These are phyloP conservation scores for Tachysurus fulvidraco DNA, from an alignment of 2,113 vertebrate genomes.

Conservation along the genomic window DNA sequence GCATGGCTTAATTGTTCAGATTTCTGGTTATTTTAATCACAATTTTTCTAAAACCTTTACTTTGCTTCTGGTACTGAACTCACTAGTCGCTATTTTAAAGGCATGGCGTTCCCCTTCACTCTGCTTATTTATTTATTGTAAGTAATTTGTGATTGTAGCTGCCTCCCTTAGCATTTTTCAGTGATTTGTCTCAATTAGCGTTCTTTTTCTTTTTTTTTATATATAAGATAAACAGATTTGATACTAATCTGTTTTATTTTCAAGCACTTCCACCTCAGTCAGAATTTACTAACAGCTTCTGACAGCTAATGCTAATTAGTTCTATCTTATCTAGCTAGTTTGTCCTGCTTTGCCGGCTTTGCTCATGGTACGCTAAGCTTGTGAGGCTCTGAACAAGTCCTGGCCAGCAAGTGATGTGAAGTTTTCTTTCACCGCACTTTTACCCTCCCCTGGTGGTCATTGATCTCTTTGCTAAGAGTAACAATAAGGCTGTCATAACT, in stretches of 20 bases:
- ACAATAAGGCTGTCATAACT: slow-evolving; percentile 14
- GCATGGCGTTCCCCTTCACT: not conserved
- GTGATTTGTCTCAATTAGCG: not conserved
- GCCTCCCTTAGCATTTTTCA: not conserved
- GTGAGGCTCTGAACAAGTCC: slow-evolving; percentile 24
- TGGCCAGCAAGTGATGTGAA: slow-evolving; percentile 16
- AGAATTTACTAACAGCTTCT: not conserved
- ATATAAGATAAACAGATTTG: not conserved
- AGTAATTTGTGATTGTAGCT: not conserved
- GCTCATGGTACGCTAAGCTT: slow-evolving; percentile 35
- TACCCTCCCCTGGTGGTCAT: not conserved
- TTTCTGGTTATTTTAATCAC: not conserved
- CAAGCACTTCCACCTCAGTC: too few relatives aligned
- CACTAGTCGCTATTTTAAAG: not conserved
- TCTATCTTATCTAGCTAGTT: not conserved
- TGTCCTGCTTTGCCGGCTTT: slow-evolving; percentile 22
- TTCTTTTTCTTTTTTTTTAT: not conserved
- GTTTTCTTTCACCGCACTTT: not conserved
- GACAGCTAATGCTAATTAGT: slow-evolving; percentile 36
- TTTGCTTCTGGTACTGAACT: slow-evolving; percentile 16
- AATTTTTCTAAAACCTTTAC: not conserved
- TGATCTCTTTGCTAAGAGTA: not conserved
- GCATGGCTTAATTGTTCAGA: slow-evolving; percentile 27
- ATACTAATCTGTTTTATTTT: not conserved
- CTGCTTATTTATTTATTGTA: slow-evolving; percentile 9